These are phyloP conservation scores for Chironomus tentans DNA, from an alignment of 2,888 invertebrate genomes.

Conservation along the genomic window DNA sequence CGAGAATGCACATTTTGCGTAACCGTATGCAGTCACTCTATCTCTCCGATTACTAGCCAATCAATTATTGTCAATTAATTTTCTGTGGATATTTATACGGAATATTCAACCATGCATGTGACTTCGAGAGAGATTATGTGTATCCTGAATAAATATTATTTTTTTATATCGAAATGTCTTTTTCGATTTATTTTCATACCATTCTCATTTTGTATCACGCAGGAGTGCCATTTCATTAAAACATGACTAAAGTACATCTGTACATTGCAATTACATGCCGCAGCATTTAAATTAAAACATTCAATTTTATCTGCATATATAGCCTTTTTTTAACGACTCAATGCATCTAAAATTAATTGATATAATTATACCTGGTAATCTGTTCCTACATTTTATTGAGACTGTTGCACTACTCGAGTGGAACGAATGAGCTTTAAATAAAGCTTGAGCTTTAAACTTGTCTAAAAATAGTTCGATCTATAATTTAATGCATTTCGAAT, in stretches of 20 bases:
- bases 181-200: too few relatives aligned
- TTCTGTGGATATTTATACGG: neutral
- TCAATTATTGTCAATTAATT: neutral
- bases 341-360: neutral
- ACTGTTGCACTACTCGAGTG: too few relatives aligned
- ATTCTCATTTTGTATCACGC: too few relatives aligned
- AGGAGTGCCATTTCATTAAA: neutral
- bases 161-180: too few relatives aligned
- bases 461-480: too few relatives aligned
- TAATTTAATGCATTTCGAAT: too few relatives aligned
- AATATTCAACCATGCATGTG: neutral
- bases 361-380: neutral
- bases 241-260: neutral
- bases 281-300: neutral
- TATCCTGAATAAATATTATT: too few relatives aligned
- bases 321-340: neutral
- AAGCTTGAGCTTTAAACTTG: too few relatives aligned
- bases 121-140: too few relatives aligned
- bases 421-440: too few relatives aligned
- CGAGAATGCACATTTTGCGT: neutral
- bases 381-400: too few relatives aligned
- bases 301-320: neutral
- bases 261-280: neutral
- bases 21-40: too few relatives aligned
- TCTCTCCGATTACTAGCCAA: neutral